phyloP scores from a whole-genome alignment of 1,140 invertebrate species.

The Pectinophora gossypiella region DNA sequence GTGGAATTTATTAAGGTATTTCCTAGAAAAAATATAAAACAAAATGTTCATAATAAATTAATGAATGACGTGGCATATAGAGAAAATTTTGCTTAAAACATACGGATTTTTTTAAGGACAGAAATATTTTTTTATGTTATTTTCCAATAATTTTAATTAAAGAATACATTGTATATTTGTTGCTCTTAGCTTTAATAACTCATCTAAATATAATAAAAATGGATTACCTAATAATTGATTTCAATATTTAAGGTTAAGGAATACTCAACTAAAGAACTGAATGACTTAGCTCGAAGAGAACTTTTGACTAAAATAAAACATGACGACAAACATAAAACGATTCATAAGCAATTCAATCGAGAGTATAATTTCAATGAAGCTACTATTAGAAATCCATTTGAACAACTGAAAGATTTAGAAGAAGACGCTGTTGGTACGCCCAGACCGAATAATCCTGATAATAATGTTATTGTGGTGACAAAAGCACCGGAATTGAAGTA shows the following conservation, averaged over 20 bases:
- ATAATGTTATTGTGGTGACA: constrained; percentile 53
- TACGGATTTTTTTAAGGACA: too few species aligned
- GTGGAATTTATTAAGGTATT: constrained; percentile 89
- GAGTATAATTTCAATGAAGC: constrained; percentile 8
- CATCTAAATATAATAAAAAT: too few species aligned
- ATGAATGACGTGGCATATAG: too few species aligned
- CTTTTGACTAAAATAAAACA: constrained; percentile 31
- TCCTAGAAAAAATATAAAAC: not conserved
- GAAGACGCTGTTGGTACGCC: constrained; percentile 55
- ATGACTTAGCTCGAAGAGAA: constrained; percentile 50
- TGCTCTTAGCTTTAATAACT: too few species aligned
- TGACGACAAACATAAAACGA: constrained; percentile 48
- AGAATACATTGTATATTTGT: too few species aligned
- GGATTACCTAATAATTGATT: not conserved
- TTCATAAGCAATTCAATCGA: not conserved
- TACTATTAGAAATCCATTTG: constrained; percentile 37
- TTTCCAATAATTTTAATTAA: too few species aligned
- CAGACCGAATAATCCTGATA: constrained; percentile 39
- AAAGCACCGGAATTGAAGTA: constrained; percentile 15
- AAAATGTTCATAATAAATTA: too few species aligned
- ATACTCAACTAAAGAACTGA: constrained; percentile 57
- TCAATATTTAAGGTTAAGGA: constrained; percentile 40
- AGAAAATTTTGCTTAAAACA: too few species aligned
- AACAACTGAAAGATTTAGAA: constrained; percentile 50
- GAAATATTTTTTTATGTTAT: too few species aligned